Percentiles rank a stretch among this genome's conserved stretches.
Conservation (phyloP, 2,888 invertebrate species). For the Cephus runcator region DNA sequence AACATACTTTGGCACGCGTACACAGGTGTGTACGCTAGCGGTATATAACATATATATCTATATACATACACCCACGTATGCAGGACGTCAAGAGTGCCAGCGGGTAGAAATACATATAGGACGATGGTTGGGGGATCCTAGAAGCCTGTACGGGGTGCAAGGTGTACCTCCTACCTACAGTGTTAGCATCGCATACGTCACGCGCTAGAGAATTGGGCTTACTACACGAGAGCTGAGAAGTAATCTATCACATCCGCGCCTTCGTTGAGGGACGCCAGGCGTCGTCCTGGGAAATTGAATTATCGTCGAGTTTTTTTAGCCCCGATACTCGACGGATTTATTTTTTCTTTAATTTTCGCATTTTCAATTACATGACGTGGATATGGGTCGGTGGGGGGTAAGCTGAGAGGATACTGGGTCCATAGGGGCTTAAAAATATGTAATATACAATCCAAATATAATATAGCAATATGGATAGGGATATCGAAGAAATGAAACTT, state of each 20-base stretch:
- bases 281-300: slow-evolving; percentile 36
- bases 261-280: slow-evolving; percentile 4
- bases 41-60: background rate
- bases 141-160: no score
- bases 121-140: no score
- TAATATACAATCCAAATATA: no score
- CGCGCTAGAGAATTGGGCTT: slow-evolving; percentile 34
- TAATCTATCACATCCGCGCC: slow-evolving; percentile 46
- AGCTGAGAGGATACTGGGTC: no score
- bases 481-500: no score
- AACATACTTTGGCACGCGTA: no score
- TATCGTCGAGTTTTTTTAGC: slow-evolving; percentile 20
- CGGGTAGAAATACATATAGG: no score
- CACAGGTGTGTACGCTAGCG: background rate
- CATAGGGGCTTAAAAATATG: no score
- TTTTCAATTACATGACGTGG: no score
- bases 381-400: no score
- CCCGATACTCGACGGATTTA: slow-evolving; percentile 6
- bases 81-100: background rate
- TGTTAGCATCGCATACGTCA: slow-evolving; percentile 20
- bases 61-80: background rate
- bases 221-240: slow-evolving; percentile 26
- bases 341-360: no score
- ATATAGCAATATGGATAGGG: no score
- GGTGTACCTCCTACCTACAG: background rate